phyloP scores from a whole-genome alignment of 1,140 invertebrate species.

The Pogonognathellus flavescens region DNA sequence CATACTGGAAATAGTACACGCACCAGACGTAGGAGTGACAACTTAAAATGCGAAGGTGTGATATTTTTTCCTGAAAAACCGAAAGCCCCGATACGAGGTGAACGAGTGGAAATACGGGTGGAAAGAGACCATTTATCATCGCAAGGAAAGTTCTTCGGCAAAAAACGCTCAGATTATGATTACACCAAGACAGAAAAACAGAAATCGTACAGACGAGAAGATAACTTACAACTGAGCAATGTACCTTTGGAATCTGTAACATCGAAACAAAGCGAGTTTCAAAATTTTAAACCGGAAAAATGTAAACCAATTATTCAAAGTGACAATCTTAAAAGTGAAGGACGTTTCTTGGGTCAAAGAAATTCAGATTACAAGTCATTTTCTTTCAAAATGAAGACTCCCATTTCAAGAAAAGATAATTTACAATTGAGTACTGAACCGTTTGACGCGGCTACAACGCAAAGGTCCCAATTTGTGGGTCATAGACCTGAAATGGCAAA shows the following conservation, averaged over 20 bases:
- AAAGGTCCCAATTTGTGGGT: background rate
- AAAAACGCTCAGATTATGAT: too few relatives aligned
- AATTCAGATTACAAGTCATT: too few relatives aligned
- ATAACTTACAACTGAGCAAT: background rate
- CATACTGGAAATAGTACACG: too few relatives aligned
- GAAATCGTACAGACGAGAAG: background rate
- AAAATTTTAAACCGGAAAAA: background rate
- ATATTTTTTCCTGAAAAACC: too few relatives aligned
- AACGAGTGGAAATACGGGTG: too few relatives aligned
- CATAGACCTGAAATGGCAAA: background rate
- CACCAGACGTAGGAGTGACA: too few relatives aligned
- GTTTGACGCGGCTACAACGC: background rate
- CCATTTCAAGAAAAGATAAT: background rate
- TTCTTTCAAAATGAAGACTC: too few relatives aligned
- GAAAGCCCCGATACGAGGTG: too few relatives aligned
- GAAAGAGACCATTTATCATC: too few relatives aligned
- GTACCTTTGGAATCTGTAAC: background rate
- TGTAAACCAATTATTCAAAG: background rate
- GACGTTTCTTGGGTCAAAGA: too few relatives aligned
- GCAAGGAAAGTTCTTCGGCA: too few relatives aligned
- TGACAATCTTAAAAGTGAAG: background rate
- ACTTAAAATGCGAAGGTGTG: too few relatives aligned
- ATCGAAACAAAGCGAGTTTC: background rate
- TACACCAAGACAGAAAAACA: background rate
- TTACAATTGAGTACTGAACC: background rate